Percentiles rank a stretch among this genome's conserved stretches.
Evolutionary conservation across 2,113 vertebrate species (phyloP).

Genomic region (Gnathonemus longibarbis): DNA sequence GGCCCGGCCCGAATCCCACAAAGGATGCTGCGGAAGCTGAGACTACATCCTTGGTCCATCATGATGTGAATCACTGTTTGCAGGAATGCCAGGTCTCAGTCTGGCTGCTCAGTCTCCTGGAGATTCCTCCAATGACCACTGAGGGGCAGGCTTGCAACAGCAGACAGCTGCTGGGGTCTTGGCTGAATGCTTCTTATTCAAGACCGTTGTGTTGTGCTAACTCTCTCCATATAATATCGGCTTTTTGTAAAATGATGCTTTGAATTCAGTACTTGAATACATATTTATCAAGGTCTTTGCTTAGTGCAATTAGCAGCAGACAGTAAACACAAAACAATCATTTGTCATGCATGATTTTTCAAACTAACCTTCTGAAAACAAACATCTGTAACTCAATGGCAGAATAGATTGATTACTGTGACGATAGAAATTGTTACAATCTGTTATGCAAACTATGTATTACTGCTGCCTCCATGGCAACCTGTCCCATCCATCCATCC

Average conservation of each 20-base stretch:
- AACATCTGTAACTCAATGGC: not conserved
- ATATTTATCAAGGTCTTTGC: not conserved
- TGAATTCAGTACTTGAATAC: not conserved
- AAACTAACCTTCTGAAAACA: not conserved
- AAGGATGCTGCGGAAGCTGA: not conserved
- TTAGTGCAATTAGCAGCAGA: not conserved
- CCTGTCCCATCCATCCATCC: not conserved
- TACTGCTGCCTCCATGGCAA: not conserved
- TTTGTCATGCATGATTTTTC: not conserved
- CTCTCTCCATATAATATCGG: not conserved
- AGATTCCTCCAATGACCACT: conserved; percentile 42
- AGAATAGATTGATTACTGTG: not conserved
- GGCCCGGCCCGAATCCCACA: not conserved
- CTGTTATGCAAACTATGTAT: not conserved
- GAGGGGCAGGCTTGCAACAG: conserved; percentile 60
- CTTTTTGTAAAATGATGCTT: not conserved
- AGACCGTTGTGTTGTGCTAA: not conserved
- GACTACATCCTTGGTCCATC: not conserved
- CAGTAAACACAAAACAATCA: not conserved
- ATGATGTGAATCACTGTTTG: not conserved
- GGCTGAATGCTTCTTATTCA: not conserved
- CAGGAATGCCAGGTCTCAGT: not conserved
- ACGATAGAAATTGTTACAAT: not conserved
- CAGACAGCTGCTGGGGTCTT: conserved; percentile 16
- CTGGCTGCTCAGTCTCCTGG: not conserved